Conservation (phyloP, 2,113 vertebrate genomes). For the Ammodytes marinus region DNA sequence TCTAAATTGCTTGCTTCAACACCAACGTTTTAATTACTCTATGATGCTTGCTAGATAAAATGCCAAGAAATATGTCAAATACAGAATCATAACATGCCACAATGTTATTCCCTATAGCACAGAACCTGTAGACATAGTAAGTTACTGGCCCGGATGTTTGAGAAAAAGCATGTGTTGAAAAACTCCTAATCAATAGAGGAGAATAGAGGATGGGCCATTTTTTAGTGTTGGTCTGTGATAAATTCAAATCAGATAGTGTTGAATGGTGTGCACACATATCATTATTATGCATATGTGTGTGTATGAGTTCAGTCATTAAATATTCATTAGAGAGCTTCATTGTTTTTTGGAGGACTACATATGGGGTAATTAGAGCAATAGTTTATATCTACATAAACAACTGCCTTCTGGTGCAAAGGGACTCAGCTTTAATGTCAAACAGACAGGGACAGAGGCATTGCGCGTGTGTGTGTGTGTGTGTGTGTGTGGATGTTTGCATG, state of each 20-base stretch:
- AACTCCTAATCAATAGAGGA: slow-evolving; percentile 5
- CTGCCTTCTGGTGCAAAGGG: slow-evolving; percentile 78
- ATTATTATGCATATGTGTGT: slow-evolving; percentile 59
- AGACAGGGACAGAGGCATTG: slow-evolving; percentile 50
- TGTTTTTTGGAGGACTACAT: slow-evolving; percentile 81
- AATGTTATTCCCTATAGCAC: neutral
- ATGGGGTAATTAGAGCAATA: slow-evolving; percentile 81
- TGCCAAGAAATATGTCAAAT: neutral
- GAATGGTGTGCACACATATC: slow-evolving; percentile 54
- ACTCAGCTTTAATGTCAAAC: slow-evolving; percentile 76
- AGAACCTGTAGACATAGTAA: neutral
- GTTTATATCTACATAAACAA: slow-evolving; percentile 85
- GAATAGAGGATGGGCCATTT: slow-evolving; percentile 6
- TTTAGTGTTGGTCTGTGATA: slow-evolving; percentile 41
- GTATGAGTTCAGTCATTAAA: slow-evolving; percentile 70
- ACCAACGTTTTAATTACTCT: neutral
- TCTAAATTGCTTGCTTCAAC: neutral
- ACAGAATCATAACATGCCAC: neutral
- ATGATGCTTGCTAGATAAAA: neutral
- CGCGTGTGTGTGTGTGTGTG: slow-evolving; percentile 46
- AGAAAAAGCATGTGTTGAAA: neutral
- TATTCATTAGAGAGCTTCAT: slow-evolving; percentile 81
- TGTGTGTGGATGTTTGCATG: slow-evolving; percentile 44
- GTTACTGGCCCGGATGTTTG: neutral
- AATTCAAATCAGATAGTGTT: slow-evolving; percentile 65